Evolutionary conservation across 2,113 vertebrate species (phyloP).

Genomic region (Candoia aspera): DNA sequence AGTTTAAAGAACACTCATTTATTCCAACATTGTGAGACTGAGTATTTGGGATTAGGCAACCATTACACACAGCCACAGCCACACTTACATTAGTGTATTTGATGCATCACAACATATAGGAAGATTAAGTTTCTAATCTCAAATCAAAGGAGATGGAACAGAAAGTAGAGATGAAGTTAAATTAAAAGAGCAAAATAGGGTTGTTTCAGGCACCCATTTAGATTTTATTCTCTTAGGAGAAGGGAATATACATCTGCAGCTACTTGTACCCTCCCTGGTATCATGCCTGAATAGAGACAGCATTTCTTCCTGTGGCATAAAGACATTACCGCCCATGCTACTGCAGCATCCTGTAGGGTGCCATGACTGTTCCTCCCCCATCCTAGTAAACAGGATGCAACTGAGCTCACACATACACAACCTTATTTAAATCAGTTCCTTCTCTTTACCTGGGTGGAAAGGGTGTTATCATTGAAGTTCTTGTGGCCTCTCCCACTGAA

Average conservation of each 20-base stretch:
- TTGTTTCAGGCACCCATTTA: neutral
- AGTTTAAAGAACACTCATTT: no score
- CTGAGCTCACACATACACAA: neutral
- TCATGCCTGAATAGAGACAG: neutral
- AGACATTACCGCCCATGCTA: neutral
- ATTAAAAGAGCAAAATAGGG: neutral
- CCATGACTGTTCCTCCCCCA: neutral
- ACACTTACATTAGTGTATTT: neutral
- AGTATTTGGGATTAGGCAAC: no score
- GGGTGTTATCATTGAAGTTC: neutral
- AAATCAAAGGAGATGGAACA: neutral
- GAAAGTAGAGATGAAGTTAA: neutral
- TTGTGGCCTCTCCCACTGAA: neutral
- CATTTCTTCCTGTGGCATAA: neutral
- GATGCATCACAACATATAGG: neutral
- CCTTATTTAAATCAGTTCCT: neutral
- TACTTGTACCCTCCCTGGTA: neutral
- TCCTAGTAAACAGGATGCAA: neutral
- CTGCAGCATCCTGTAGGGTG: neutral
- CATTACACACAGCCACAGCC: neutral
- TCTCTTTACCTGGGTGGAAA: neutral
- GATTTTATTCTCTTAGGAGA: neutral
- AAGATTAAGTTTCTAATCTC: neutral
- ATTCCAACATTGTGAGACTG: no score
- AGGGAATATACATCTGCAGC: neutral